Conservation (phyloP, 2,113 vertebrate species). For the Melanerpes formicivorus region DNA sequence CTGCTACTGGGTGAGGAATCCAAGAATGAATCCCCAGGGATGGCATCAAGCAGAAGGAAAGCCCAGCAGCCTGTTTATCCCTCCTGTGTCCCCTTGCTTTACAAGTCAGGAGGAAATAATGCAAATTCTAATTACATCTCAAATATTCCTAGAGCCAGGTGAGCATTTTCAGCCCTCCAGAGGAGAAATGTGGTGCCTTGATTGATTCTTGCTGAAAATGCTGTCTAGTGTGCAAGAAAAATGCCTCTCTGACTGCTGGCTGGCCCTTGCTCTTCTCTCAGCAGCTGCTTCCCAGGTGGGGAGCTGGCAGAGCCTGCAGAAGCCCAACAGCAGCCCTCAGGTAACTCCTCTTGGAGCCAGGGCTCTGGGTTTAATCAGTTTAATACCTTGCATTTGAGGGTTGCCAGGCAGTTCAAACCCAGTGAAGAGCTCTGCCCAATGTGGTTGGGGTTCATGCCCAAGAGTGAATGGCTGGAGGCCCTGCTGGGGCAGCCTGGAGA, state of each 20-base stretch:
- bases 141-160: not conserved
- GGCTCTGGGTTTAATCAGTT: not conserved
- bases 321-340: not conserved
- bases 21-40: not conserved
- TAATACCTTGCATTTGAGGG: not conserved
- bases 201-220: not conserved
- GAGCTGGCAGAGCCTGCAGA: not conserved
- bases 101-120: not conserved
- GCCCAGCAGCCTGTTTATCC: not conserved
- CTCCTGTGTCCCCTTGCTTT: not conserved
- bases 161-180: not conserved
- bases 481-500: not conserved
- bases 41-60: not conserved
- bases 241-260: not conserved
- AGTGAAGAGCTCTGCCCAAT: not conserved
- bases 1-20: not conserved
- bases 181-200: not conserved
- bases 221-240: not conserved
- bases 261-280: not conserved
- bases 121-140: not conserved
- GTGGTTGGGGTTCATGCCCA: not conserved
- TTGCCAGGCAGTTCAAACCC: not conserved
- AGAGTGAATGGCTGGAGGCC: not conserved
- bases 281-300: constrained; percentile 2
- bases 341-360: not conserved